Conservation (phyloP, 2,113 vertebrate species). For the Talpa occidentalis region DNA sequence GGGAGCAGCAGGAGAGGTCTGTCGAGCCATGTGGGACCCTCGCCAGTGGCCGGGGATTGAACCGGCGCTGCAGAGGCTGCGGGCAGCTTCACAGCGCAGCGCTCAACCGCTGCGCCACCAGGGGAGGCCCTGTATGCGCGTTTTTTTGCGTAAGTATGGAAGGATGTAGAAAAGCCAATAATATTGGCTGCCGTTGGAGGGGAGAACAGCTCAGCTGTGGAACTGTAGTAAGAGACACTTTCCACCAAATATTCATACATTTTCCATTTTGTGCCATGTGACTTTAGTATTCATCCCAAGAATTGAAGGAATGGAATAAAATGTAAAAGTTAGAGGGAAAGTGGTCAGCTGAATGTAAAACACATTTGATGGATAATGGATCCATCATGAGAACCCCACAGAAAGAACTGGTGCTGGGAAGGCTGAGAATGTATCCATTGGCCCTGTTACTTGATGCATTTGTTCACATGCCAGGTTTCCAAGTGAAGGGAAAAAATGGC, state of each 20-base stretch:
- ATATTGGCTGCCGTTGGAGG: background rate
- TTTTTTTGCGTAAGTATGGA: background rate
- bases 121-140: no score
- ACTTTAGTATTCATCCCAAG: conserved; percentile 7
- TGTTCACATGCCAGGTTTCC: background rate
- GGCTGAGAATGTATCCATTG: background rate
- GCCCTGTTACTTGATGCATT: background rate
- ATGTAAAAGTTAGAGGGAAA: background rate
- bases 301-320: background rate
- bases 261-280: background rate
- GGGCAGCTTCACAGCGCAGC: no score
- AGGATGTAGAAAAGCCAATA: conserved; percentile 20
- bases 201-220: background rate
- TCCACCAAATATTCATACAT: conserved; percentile 4
- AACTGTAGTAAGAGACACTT: background rate
- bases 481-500: background rate
- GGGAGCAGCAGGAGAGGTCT: no score
- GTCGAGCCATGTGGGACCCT: no score
- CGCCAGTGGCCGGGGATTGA: no score
- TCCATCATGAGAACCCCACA: background rate
- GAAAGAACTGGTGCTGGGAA: background rate
- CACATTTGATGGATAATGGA: background rate
- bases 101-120: no score
- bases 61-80: no score
- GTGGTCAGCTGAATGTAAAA: background rate